phyloP scores from a whole-genome alignment of 2,113 vertebrate species.

The Myiagra hebetior region DNA sequence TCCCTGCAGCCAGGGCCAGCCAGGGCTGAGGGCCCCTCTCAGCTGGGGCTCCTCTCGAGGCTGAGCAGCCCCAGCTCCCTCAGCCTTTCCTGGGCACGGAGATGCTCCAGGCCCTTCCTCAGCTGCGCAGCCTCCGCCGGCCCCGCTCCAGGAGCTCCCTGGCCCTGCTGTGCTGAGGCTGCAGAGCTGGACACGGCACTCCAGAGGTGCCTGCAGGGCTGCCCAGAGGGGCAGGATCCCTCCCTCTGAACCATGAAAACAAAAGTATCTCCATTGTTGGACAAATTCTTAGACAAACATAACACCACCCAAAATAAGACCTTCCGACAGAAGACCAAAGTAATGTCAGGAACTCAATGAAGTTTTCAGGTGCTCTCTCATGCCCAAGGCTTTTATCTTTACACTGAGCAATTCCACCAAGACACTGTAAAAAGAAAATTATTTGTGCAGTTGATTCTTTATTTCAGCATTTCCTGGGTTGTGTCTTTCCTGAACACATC shows the following conservation, averaged over 20 bases:
- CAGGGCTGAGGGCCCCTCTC: not conserved
- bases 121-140: not conserved
- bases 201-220: not conserved
- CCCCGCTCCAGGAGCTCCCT: not conserved
- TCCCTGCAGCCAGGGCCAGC: not conserved
- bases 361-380: not conserved
- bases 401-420: not conserved
- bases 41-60: not conserved
- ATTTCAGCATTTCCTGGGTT: fast-evolving
- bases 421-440: not conserved
- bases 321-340: not conserved
- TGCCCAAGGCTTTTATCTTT: not conserved
- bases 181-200: not conserved
- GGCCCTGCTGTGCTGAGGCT: not conserved
- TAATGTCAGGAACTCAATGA: not conserved
- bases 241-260: not conserved
- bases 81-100: not conserved
- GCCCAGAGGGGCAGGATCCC: not conserved
- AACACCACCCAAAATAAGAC: not conserved
- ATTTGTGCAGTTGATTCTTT: not conserved
- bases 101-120: not conserved
- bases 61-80: not conserved
- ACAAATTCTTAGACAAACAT: not conserved
- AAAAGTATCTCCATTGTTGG: fast-evolving
- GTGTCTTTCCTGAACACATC: not conserved